phyloP scores from a whole-genome alignment of 2,888 invertebrate species.

The Hirtodrosophila confusa region DNA sequence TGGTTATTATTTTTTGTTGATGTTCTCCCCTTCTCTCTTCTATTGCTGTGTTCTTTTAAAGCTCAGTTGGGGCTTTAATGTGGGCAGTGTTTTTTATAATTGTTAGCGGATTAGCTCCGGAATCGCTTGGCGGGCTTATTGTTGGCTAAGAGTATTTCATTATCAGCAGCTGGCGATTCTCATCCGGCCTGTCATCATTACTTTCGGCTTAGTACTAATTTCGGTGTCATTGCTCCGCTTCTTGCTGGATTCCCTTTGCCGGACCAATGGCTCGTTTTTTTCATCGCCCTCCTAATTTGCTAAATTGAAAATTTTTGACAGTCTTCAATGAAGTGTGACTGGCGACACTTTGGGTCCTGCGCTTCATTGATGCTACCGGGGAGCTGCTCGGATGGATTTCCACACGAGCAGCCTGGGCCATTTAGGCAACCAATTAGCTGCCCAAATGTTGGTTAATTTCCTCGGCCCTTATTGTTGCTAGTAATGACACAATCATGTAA shows the following conservation, averaged over 20 bases:
- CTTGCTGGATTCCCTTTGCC: conserved; percentile 20
- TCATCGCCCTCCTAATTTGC: conserved; percentile 60
- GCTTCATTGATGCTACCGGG: conserved; percentile 58
- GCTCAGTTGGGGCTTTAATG: conserved; percentile 32
- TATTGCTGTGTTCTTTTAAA: conserved; percentile 27
- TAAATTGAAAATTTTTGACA: conserved; percentile 76
- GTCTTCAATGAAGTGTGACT: conserved; percentile 76
- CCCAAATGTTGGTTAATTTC: conserved; percentile 79
- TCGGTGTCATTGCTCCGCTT: conserved; percentile 47
- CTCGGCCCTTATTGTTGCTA: conserved; percentile 45
- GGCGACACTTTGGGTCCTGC: conserved; percentile 65
- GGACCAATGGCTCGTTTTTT: conserved; percentile 1
- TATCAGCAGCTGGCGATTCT: conserved; percentile 74
- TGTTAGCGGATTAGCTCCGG: conserved; percentile 48
- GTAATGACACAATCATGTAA: conserved; percentile 76
- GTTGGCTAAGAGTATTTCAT: conserved; percentile 43
- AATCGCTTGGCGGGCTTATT: conserved; percentile 21
- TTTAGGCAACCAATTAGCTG: conserved; percentile 77
- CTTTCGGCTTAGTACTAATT: conserved; percentile 73
- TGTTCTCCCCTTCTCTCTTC: background rate
- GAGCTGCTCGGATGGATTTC: conserved; percentile 55
- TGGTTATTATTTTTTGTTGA: conserved; percentile 18
- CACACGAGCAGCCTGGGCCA: conserved; percentile 71
- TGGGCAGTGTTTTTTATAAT: conserved; percentile 40
- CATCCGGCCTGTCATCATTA: conserved; percentile 70